Base-by-base conservation (phyloP, 2,113 vertebrate species). In the Epinephelus lanceolatus region DNA sequence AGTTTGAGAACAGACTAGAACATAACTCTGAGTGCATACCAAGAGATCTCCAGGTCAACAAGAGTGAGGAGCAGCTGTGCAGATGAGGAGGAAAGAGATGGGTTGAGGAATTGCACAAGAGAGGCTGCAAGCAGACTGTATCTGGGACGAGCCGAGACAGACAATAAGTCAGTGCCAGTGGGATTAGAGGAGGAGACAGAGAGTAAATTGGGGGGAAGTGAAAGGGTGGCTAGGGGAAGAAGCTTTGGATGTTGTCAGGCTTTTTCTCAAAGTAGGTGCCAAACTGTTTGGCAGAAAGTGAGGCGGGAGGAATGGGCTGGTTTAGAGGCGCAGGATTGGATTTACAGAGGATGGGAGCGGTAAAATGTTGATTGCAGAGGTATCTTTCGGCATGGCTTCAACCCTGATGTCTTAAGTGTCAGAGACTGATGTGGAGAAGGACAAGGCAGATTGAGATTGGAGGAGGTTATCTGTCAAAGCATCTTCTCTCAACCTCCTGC, bases 381-480 rank as follows among this genome's bases (percentile, higher is more conserved):
- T 81, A 67, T 60, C 81, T 89, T 88, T 67, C 60, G 6, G 59
- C 11, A 3, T 15, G 49, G 67, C 77, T 40, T 74, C 67, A 65
- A 23, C 71, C 49, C n/a, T 63, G 75, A 90, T 81, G 82, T 86
- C 83, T 80, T 59, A 68, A 75, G 74, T 57, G 23, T 59, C 30
- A 40, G 23, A 76, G 82, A 78, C 40, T 27, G 79, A 85, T 73
- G 56, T 19, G 61, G 71, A 76, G 61, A 83, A 61, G 73, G 66
- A 79, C 79, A 80, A 52, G 55, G 33, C 59, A 69, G 79, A 85
- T 72, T 84, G 74, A 71, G 79, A 79, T 73, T 69, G 63, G 57
- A 74, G 59, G 73, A 79, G 85, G 81, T 83, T 78, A 88, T 88
- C 80, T 87, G 66, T 85, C 80, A 85, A 85, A 83, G 45, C 40